Evolutionary conservation across 2,888 invertebrate species (phyloP).

Genomic region (Clepsis dumicolana): DNA sequence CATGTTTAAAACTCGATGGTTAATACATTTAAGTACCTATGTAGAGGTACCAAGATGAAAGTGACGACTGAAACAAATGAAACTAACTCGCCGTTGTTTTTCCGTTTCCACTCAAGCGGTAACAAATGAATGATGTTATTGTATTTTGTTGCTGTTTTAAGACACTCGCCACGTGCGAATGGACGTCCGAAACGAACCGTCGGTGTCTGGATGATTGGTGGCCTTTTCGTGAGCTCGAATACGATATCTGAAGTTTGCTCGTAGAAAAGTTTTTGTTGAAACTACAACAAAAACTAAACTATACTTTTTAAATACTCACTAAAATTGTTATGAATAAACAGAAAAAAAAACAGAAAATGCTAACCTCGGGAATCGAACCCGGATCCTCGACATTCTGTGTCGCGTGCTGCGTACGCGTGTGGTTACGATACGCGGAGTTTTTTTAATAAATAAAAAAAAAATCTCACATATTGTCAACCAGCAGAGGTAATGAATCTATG

Average conservation of each 20-base stretch:
- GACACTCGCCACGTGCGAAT: background rate
- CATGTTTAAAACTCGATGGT: too few relatives aligned
- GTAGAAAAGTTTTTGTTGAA: background rate
- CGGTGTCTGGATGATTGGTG: conserved; percentile 5
- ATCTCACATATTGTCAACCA: too few relatives aligned
- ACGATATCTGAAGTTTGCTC: background rate
- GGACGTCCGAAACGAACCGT: background rate
- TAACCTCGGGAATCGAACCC: too few relatives aligned
- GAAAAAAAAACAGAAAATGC: too few relatives aligned
- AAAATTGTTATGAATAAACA: background rate
- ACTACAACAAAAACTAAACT: too few relatives aligned
- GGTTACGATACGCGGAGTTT: too few relatives aligned
- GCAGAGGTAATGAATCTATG: too few relatives aligned
- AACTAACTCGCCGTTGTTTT: too few relatives aligned
- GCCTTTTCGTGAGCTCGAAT: background rate
- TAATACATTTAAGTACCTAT: too few relatives aligned
- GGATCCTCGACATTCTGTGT: too few relatives aligned
- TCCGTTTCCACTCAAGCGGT: background rate
- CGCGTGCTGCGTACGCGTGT: too few relatives aligned
- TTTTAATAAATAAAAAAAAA: too few relatives aligned
- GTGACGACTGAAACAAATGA: background rate
- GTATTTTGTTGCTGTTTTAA: background rate
- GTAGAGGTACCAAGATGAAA: background rate
- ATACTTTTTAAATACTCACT: background rate
- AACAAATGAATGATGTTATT: conserved; percentile 6